Evolutionary conservation across 2,113 vertebrate species (phyloP), one percentile per base, ranked within the genome.

Genomic region (Mobula hypostoma): DNA sequence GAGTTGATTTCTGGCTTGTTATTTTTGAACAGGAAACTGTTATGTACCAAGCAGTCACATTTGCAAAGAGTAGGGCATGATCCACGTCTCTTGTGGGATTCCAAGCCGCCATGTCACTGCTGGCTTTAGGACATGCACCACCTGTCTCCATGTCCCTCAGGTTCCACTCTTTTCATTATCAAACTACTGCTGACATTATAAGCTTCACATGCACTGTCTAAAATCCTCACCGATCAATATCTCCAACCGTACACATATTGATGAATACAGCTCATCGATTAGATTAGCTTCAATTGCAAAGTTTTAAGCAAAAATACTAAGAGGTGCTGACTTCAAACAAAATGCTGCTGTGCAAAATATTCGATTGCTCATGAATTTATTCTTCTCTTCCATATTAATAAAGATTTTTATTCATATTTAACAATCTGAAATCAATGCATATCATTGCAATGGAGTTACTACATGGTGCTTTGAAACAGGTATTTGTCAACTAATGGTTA

Each of bases 211-310:
- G 97, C 96, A 96, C 95, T 97, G 97, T 97, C 97, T 97, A 96
- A 97, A 98, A 96, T 95, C 97, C 96, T 96, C 96, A 94, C 95
- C 96, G 96, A 98, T 98, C 98, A 97, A 98, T 98, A 97, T 95
- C 96, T 96, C 95, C 96, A 96, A 97, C 96, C 97, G 96, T 95
- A 95, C 97, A 97, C 96, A 96, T 98, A 98, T 98, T 94, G 97
- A 98, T 96, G 96, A 97, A 95, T 96, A 96, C 97, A 96, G 95
- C 96, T 97, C 98, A 98, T 98, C 97, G 98, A 99, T 98, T 98
- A 97, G 96, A 96, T 97, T 97, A 96, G 97, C 97, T 96, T 97
- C 96, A 94, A 95, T 95, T 96, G 96, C 96, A 96, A 96, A 96
- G 95, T 97, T 98, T 98, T 97, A 97, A 97, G 97, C 98, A 98